phyloP scores from a whole-genome alignment of 1,140 invertebrate species.

The Lordiphosa clarofinis region DNA sequence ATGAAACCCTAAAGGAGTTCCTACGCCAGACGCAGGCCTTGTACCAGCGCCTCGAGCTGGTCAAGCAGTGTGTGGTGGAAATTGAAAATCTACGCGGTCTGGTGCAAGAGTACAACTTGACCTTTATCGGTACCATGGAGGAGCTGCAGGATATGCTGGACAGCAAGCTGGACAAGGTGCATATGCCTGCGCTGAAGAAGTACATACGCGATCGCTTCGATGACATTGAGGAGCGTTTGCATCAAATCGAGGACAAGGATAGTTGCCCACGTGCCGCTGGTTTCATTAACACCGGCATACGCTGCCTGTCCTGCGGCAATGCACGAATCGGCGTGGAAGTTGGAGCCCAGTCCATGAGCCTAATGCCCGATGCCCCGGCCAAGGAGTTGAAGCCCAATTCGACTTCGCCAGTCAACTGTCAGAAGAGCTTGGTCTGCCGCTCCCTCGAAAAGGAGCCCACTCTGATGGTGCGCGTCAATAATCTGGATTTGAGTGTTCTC shows the following conservation, averaged over 20 bases:
- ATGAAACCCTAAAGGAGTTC: slow-evolving; percentile 37
- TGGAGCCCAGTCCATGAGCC: slow-evolving; percentile 31
- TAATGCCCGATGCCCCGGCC: slow-evolving; percentile 33
- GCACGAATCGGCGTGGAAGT: slow-evolving; percentile 48
- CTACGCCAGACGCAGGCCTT: slow-evolving; percentile 40
- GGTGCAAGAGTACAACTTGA: slow-evolving; percentile 53
- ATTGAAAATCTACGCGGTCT: slow-evolving; percentile 47
- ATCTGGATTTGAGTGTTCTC: slow-evolving; percentile 47
- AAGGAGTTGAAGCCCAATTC: background rate
- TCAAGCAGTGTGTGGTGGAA: slow-evolving; percentile 63
- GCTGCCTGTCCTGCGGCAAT: slow-evolving; percentile 56
- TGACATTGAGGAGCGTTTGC: slow-evolving; percentile 41
- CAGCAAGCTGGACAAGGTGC: slow-evolving; percentile 70
- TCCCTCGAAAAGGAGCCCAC: slow-evolving; percentile 55
- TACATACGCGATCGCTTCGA: slow-evolving; percentile 69
- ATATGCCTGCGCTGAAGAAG: slow-evolving; percentile 70
- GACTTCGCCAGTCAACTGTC: slow-evolving; percentile 12
- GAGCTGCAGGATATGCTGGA: slow-evolving; percentile 78
- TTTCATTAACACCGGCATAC: slow-evolving; percentile 42
- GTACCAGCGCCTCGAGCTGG: slow-evolving; percentile 48
- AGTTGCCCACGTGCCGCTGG: slow-evolving; percentile 60
- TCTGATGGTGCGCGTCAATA: slow-evolving; percentile 54
- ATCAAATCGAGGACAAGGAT: slow-evolving; percentile 45
- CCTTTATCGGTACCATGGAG: slow-evolving; percentile 70
- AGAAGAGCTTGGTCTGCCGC: slow-evolving; percentile 35